These are phyloP conservation scores for Macrobrachium rosenbergii DNA, from an alignment of 1,140 invertebrate species.

Conservation along the genomic window DNA sequence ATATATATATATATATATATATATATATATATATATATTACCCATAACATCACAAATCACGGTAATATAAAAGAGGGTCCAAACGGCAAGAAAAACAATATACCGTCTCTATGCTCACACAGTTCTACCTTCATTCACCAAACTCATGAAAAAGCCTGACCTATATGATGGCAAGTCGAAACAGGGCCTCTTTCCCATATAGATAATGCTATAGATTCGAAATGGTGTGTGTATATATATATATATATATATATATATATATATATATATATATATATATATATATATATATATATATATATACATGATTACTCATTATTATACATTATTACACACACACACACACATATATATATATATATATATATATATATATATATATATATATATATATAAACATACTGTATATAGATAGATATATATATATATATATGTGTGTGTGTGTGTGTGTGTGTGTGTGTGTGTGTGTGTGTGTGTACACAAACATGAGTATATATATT, in stretches of 20 bases:
- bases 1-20: background rate
- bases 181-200: no score
- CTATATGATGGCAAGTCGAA: no score
- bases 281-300: conserved; percentile 27
- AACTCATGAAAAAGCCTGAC: background rate
- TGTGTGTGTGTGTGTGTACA: background rate
- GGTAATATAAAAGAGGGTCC: no score
- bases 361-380: background rate
- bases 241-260: conserved; percentile 18
- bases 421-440: background rate
- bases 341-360: conserved; percentile 20
- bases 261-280: conserved; percentile 27
- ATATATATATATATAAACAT: background rate
- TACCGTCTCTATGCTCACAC: no score
- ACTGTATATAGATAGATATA: background rate
- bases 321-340: no score
- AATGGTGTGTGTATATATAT: background rate
- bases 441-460: conserved; percentile 3
- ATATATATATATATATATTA: background rate
- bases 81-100: no score
- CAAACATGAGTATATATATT: background rate
- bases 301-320: no score
- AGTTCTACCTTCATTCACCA: background rate
- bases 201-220: no score
- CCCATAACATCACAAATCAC: no score